phyloP scores from a whole-genome alignment of 2,797 vertebrate genomes.

The Anniella stebbinsi region DNA sequence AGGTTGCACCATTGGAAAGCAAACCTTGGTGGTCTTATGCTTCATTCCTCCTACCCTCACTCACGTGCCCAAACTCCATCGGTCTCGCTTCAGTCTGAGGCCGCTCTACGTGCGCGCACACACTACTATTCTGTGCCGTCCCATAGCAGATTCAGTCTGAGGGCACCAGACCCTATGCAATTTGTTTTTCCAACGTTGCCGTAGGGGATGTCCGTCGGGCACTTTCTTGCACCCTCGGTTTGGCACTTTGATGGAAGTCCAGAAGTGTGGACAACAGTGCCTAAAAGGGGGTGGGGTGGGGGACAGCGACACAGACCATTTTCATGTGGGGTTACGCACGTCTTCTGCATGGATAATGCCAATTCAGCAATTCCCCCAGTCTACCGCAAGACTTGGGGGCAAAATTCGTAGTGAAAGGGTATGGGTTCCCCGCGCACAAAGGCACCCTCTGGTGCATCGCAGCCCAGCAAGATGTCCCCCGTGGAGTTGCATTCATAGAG shows the following conservation, averaged over 20 bases:
- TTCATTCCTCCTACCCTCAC: background rate
- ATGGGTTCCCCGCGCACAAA: no score
- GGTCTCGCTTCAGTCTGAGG: background rate
- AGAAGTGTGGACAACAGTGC: background rate
- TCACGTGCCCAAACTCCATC: accelerated
- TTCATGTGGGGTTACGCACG: no score
- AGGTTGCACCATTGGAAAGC: background rate
- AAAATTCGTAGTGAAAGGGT: no score
- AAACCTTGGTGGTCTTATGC: no score
- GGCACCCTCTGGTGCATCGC: background rate
- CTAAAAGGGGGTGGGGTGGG: background rate
- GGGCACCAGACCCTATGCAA: background rate
- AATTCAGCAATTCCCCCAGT: background rate
- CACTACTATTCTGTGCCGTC: no score
- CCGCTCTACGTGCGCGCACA: background rate
- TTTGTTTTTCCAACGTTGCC: background rate
- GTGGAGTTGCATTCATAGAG: background rate
- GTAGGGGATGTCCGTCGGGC: background rate
- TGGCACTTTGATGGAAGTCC: background rate
- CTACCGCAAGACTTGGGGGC: no score
- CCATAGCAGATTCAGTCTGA: background rate
- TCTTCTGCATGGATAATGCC: background rate
- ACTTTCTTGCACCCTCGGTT: background rate
- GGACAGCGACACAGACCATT: background rate
- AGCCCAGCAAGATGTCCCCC: no score